Evolutionary conservation across 2,888 invertebrate genomes (phyloP).

Genomic region (Sialis fuliginosa): DNA sequence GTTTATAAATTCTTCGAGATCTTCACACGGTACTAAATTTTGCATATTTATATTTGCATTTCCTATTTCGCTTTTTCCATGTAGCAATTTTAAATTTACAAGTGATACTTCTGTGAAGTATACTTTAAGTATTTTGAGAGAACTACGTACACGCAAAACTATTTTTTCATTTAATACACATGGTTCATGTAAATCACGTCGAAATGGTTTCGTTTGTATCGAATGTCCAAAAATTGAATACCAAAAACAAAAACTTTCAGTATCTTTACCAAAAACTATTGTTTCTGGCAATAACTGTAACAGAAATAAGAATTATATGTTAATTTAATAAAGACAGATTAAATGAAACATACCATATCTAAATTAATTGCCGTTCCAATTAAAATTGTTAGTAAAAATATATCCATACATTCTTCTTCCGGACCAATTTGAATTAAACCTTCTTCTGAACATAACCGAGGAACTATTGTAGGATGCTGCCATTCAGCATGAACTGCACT

Average conservation of each 20-base stretch:
- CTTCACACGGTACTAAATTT: slow-evolving; percentile 28
- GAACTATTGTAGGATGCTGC: slow-evolving; percentile 4
- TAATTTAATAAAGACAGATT: not conserved
- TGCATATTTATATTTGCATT: slow-evolving; percentile 29
- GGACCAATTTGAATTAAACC: slow-evolving; percentile 22
- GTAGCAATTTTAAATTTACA: slow-evolving; percentile 27
- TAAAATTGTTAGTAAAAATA: slow-evolving; percentile 31
- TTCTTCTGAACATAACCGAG: slow-evolving; percentile 16
- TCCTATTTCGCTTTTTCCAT: slow-evolving; percentile 25
- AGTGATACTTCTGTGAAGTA: slow-evolving; percentile 32
- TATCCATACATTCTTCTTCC: slow-evolving; percentile 15
- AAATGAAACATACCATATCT: slow-evolving; percentile 19
- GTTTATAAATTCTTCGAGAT: slow-evolving; percentile 22
- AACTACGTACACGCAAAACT: slow-evolving; percentile 26
- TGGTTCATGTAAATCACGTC: slow-evolving; percentile 11
- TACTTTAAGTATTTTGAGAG: slow-evolving; percentile 22
- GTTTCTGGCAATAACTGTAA: slow-evolving; percentile 5
- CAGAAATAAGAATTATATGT: not conserved
- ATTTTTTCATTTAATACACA: slow-evolving; percentile 13
- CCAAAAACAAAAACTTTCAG: slow-evolving; percentile 14
- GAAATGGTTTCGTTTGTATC: slow-evolving; percentile 18
- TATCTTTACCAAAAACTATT: slow-evolving; percentile 9
- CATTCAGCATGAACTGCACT: not conserved
- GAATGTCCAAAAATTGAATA: slow-evolving; percentile 20
- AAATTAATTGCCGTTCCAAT: slow-evolving; percentile 32